These are phyloP conservation scores for Drosophila rhopaloa DNA, from an alignment of 1,140 invertebrate species.

Conservation along the genomic window DNA sequence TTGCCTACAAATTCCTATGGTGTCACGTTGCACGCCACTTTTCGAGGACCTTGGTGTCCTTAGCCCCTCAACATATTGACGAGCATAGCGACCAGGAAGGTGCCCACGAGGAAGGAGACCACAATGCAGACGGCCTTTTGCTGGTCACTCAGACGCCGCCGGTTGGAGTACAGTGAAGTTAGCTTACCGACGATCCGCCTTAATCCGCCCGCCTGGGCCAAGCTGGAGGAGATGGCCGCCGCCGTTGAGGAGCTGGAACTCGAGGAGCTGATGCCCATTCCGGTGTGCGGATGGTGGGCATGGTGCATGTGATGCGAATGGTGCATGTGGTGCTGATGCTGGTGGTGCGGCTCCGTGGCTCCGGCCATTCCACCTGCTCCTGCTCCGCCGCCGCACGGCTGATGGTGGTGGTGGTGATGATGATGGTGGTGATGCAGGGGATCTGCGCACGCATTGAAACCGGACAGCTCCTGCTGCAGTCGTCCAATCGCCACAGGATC, in stretches of 20 bases:
- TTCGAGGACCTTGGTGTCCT: neutral
- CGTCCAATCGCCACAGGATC: conserved; percentile 58
- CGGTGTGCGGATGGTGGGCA: conserved; percentile 57
- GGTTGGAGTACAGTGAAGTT: conserved; percentile 70
- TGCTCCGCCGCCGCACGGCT: conserved; percentile 27
- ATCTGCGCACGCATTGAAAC: conserved; percentile 74
- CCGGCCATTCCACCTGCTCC: conserved; percentile 5
- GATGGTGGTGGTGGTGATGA: conserved; percentile 80
- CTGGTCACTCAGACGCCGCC: conserved; percentile 78
- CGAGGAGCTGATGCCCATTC: conserved; percentile 17
- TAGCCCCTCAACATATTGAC: conserved; percentile 75
- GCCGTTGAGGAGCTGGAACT: conserved; percentile 20
- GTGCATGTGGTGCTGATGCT: conserved; percentile 69
- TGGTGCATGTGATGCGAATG: conserved; percentile 75
- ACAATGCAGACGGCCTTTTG: conserved; percentile 81
- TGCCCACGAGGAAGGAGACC: conserved; percentile 79
- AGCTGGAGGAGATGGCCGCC: conserved; percentile 26
- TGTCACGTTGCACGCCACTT: neutral
- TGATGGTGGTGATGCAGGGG: conserved; percentile 80
- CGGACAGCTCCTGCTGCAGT: conserved; percentile 66
- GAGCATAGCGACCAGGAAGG: conserved; percentile 77
- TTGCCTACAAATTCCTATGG: conserved; percentile 6
- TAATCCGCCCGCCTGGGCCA: conserved; percentile 48
- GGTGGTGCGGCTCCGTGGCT: conserved; percentile 59
- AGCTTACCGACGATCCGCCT: conserved; percentile 61